These are phyloP conservation scores for Cephus rjabovi DNA, from an alignment of 2,888 invertebrate genomes.

Conservation along the genomic window DNA sequence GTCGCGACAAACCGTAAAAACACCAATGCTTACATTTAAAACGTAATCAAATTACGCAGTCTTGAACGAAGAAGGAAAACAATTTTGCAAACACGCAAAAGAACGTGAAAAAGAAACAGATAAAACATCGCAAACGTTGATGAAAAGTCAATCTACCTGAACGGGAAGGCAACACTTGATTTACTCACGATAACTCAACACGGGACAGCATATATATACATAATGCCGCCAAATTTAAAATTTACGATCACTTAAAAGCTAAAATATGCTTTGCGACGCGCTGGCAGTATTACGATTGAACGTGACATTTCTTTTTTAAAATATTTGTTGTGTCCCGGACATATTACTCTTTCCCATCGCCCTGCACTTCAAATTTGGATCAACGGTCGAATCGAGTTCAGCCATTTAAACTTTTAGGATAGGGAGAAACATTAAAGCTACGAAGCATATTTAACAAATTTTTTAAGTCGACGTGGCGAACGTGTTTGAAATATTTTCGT, in stretches of 20 bases:
- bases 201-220: background rate
- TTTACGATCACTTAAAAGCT: background rate
- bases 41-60: no score
- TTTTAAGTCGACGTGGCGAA: background rate
- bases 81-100: background rate
- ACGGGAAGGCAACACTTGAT: background rate
- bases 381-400: constrained; percentile 9
- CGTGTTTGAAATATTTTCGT: background rate
- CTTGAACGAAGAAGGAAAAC: background rate
- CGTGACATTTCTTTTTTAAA: background rate
- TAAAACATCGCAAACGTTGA: background rate
- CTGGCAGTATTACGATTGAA: background rate
- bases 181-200: background rate
- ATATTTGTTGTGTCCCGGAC: background rate
- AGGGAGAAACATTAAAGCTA: constrained; percentile 25
- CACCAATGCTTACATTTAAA: background rate
- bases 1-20: no score
- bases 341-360: background rate
- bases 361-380: background rate
- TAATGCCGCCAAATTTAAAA: background rate
- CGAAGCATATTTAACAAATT: constrained; percentile 21
- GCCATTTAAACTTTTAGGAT: background rate
- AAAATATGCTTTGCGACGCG: background rate
- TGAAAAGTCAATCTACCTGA: background rate
- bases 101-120: background rate